Conservation (phyloP, 2,888 invertebrate genomes). For the Cosmopolites sordidus region DNA sequence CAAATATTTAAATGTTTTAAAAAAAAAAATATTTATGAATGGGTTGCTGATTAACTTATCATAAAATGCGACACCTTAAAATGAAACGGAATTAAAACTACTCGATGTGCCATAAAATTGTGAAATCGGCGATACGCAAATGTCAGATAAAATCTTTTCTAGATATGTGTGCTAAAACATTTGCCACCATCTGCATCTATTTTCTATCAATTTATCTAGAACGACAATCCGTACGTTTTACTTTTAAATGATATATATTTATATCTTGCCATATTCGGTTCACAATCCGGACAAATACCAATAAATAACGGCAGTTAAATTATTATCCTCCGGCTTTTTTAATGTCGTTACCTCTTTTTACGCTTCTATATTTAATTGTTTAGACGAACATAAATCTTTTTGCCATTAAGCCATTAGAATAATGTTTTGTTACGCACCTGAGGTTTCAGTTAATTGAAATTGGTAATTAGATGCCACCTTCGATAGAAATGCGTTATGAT, state of each 20-base stretch:
- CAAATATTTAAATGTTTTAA: no score
- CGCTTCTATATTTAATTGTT: constrained; percentile 1
- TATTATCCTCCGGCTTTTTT: constrained; percentile 14
- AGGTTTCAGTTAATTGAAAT: neutral
- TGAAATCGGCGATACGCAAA: no score
- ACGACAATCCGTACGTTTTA: neutral
- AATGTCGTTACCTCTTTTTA: neutral
- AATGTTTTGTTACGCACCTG: neutral
- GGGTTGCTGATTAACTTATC: no score
- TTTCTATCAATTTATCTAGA: neutral
- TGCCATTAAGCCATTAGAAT: constrained; percentile 1
- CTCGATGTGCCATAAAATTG: no score
- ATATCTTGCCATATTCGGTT: constrained; percentile 18
- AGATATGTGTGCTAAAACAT: neutral
- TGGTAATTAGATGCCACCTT: neutral
- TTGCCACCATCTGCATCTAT: neutral
- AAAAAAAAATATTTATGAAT: no score
- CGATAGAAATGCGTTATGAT: neutral
- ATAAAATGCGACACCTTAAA: no score
- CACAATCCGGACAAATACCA: constrained; percentile 15
- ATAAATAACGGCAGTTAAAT: constrained; percentile 25
- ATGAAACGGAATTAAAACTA: no score
- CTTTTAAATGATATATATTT: neutral
- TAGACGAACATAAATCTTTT: neutral
- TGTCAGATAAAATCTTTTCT: no score